phyloP scores from a whole-genome alignment of 2,113 vertebrate genomes.

The Cheirogaleus medius region DNA sequence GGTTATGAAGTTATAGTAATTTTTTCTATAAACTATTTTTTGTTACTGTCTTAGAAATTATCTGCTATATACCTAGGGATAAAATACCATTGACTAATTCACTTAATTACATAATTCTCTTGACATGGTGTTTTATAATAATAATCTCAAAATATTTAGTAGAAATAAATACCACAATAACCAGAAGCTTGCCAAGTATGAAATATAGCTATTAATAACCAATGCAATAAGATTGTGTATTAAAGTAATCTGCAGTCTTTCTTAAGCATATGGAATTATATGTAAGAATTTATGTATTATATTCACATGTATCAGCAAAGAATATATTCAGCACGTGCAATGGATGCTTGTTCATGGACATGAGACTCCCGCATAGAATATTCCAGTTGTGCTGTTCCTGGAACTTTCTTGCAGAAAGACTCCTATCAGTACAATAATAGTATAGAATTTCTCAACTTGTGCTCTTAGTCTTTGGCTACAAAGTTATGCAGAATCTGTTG shows the following conservation, averaged over 20 bases:
- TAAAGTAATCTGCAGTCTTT: conserved; percentile 27
- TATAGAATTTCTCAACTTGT: background rate
- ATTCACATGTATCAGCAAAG: background rate
- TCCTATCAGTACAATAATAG: background rate
- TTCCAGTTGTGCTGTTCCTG: background rate
- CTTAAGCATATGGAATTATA: background rate
- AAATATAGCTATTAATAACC: background rate
- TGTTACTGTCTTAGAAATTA: conserved; percentile 24
- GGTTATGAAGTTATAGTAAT: background rate
- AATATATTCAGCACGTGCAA: background rate
- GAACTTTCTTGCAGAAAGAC: background rate
- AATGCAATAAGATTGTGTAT: background rate
- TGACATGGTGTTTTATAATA: conserved; percentile 17
- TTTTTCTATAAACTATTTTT: conserved; percentile 15
- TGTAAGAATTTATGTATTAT: background rate
- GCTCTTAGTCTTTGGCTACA: background rate
- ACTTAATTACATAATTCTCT: conserved; percentile 45
- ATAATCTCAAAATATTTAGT: conserved; percentile 45
- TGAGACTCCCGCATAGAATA: background rate
- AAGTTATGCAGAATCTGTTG: background rate
- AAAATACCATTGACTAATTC: conserved; percentile 9
- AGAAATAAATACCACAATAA: conserved; percentile 39
- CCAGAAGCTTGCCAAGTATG: background rate
- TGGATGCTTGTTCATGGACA: background rate
- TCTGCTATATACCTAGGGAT: background rate